phyloP scores from a whole-genome alignment of 2,888 invertebrate genomes.

The Sylvicola cinctus region DNA sequence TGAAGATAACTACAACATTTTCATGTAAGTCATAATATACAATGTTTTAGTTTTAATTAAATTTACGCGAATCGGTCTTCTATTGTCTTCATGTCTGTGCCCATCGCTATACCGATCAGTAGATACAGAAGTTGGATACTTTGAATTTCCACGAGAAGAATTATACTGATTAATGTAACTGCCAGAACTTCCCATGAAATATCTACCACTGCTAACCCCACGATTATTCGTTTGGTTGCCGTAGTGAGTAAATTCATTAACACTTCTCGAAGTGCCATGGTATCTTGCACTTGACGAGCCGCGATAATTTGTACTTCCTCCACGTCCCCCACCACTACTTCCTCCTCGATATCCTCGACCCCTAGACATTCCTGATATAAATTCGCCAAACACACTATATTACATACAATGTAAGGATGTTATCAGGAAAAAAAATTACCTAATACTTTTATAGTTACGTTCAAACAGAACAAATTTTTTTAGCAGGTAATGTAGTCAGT shows the following conservation, averaged over 20 bases:
- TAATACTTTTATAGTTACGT: too few relatives aligned
- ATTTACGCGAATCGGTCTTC: background rate
- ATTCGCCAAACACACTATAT: too few relatives aligned
- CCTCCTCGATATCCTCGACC: conserved; percentile 11
- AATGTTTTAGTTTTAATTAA: background rate
- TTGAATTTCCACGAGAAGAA: background rate
- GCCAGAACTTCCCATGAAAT: background rate
- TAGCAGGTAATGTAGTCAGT: too few relatives aligned
- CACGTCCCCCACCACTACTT: conserved; percentile 14
- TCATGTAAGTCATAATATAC: background rate
- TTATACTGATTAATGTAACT: background rate
- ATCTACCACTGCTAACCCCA: background rate
- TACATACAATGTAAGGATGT: too few relatives aligned
- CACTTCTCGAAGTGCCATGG: too few relatives aligned
- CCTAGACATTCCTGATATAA: too few relatives aligned
- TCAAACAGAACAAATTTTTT: too few relatives aligned
- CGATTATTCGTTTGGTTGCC: too few relatives aligned
- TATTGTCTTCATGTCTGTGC: background rate
- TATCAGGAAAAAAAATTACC: too few relatives aligned
- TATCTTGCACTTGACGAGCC: conserved; percentile 2
- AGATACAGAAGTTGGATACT: background rate
- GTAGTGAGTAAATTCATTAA: background rate
- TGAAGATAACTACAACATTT: background rate
- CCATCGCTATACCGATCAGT: background rate
- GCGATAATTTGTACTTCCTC: conserved; percentile 7